phyloP scores from a whole-genome alignment of 2,797 vertebrate species.

The Cetoscarus ocellatus region DNA sequence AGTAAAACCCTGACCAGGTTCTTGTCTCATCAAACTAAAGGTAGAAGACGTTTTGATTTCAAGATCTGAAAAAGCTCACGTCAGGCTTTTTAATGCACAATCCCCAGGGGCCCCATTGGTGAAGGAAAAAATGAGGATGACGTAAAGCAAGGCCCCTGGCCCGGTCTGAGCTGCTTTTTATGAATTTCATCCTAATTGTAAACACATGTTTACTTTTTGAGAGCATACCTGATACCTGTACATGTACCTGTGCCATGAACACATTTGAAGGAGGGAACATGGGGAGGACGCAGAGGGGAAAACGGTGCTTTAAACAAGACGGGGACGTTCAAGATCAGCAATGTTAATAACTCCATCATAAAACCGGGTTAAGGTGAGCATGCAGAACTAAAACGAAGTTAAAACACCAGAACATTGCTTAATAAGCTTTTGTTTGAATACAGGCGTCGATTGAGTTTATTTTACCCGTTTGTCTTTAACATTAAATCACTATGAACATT shows the following conservation, averaged over 20 bases:
- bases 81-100: no score
- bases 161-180: no score
- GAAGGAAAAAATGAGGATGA: no score
- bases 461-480: rapidly evolving
- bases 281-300: background rate
- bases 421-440: rapidly evolving
- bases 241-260: no score
- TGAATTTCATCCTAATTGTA: no score
- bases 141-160: no score
- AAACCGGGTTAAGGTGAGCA: background rate
- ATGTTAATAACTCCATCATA: background rate
- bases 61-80: no score
- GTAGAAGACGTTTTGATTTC: no score
- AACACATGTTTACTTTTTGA: background rate
- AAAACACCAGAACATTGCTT: rapidly evolving
- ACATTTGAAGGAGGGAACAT: no score
- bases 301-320: background rate
- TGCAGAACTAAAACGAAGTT: rapidly evolving
- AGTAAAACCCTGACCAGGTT: no score
- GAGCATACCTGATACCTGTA: background rate
- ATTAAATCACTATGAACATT: background rate
- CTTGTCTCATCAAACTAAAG: no score
- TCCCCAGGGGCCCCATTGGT: no score
- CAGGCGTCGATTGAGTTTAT: background rate
- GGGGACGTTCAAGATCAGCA: constrained; percentile 51